Evolutionary conservation across 1,140 invertebrate genomes (phyloP), one percentile per base, ranked within the genome.

Genomic region (Paralvinella palmiformis): DNA sequence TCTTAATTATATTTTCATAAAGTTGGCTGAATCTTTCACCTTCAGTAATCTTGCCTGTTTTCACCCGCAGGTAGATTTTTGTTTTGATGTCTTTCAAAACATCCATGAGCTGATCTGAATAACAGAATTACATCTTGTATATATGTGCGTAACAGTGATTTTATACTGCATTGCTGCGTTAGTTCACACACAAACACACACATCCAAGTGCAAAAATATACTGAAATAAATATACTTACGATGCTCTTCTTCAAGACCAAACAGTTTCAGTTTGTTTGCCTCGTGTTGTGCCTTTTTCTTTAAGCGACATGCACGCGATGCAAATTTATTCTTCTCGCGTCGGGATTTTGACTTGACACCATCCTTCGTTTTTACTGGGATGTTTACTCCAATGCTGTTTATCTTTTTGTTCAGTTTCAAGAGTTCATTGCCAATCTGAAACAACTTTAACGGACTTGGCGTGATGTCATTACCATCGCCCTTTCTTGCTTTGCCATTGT

Each of bases 401-500:
- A 97, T 97, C 45, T 91, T 87, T 72, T 88, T 86, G 59, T 90
- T 90, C n/a, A 97, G 84, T 79, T 93, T 92, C 71, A 94, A 90
- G 69, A 98, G 83, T 82, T 98, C 94, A 74, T 89, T 88, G 17
- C 94, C 94, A 76, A 98, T 96, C 53, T 85, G 85, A 72, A 88
- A 88, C 24, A 98, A 79, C 83, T 97, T 98, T 58, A 87, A 85
- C 22, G 94, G 91, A 83, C 96, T 96, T 7, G 95, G 94, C 1
- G 92, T 96, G 59, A 98, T 83, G 81, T 98, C 95, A 79, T 98
- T 98, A 24, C 96, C 96, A 83, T 98, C 94, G 17, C 96, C 96
- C 81, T 95, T 92, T 55, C 95, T 85, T 52, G 94, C 93, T 83
- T 97, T 96, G 17, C 64, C 64, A 22, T 66, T 66, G 64, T 66